Percentiles rank a stretch among this genome's conserved stretches.
Conservation (phyloP, 2,113 vertebrate species). For the Sprattus sprattus region DNA sequence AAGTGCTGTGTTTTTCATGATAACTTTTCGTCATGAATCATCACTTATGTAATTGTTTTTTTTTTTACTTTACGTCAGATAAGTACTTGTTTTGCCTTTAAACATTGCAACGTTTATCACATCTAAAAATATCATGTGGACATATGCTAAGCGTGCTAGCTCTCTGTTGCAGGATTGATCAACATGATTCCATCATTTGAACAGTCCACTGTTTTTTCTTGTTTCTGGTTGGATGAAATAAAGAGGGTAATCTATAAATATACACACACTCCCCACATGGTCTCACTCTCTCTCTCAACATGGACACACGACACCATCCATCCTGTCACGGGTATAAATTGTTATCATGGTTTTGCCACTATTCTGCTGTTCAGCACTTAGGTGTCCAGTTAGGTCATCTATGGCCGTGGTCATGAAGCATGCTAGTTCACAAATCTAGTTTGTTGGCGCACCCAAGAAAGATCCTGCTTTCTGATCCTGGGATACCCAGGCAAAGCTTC, state of each 20-base stretch:
- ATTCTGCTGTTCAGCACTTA: neutral
- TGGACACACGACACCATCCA: neutral
- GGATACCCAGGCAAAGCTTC: neutral
- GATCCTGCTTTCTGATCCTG: neutral
- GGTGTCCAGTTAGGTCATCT: neutral
- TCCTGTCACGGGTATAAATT: neutral
- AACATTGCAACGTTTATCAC: neutral
- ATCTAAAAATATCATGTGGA: neutral
- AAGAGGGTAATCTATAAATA: slow-evolving; percentile 13
- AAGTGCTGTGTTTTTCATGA: slow-evolving; percentile 10
- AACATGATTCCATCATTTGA: slow-evolving; percentile 5
- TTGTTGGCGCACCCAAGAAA: neutral
- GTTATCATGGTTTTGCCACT: neutral
- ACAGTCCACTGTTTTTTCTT: slow-evolving; percentile 9
- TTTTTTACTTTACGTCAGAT: neutral
- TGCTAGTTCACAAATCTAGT: neutral
- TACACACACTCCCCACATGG: neutral
- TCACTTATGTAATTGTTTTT: neutral
- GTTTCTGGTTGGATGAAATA: slow-evolving; percentile 21
- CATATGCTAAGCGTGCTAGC: neutral
- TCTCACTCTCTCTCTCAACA: slow-evolving; percentile 2
- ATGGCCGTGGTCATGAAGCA: neutral
- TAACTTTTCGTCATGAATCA: neutral
- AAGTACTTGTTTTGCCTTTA: neutral
- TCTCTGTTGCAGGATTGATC: slow-evolving; percentile 6